Percentiles rank a stretch among this genome's conserved stretches.
phyloP scores from a whole-genome alignment of 2,113 vertebrate species.

The Hemichromis elongatus region DNA sequence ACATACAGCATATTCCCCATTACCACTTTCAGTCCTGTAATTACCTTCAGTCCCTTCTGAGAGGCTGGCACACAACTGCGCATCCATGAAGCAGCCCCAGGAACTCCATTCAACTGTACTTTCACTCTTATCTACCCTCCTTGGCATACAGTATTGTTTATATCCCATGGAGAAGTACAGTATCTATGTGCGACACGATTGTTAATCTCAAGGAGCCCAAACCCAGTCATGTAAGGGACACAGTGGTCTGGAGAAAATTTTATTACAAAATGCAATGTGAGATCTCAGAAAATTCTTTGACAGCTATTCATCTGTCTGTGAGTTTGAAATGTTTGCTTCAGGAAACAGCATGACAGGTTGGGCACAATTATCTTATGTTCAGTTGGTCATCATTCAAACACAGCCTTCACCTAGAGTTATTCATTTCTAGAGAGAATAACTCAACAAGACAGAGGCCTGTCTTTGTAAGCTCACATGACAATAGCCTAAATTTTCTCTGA shows the following conservation, averaged over 20 bases:
- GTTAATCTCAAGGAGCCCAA: not conserved
- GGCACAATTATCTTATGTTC: not conserved
- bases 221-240: not conserved
- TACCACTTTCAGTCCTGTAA: constrained; percentile 65
- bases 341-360: not conserved
- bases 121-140: constrained; percentile 12
- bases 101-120: not conserved
- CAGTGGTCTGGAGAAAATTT: not conserved
- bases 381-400: not conserved
- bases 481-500: not conserved
- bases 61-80: constrained; percentile 36
- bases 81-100: not conserved
- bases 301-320: not conserved
- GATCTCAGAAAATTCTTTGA: not conserved
- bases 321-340: not conserved
- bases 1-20: constrained; percentile 61
- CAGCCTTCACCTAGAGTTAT: not conserved
- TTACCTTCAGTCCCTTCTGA: constrained; percentile 59
- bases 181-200: not conserved
- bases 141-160: not conserved
- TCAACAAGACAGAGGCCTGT: not conserved
- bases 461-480: not conserved
- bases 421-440: not conserved
- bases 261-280: not conserved
- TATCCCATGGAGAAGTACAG: not conserved